phyloP scores from a whole-genome alignment of 2,888 invertebrate species.

The Molorchus minor region DNA sequence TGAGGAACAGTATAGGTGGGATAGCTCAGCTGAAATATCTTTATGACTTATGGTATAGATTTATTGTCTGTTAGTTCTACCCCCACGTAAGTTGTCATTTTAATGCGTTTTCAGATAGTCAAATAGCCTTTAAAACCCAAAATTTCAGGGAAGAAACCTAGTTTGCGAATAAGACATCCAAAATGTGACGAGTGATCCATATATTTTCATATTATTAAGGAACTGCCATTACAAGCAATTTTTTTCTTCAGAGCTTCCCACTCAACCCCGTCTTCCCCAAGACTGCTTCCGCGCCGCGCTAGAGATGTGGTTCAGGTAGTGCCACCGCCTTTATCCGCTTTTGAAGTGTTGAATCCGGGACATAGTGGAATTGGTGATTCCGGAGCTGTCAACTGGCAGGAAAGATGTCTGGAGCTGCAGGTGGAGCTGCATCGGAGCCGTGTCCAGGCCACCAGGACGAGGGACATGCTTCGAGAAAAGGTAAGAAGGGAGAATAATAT shows the following conservation, averaged over 20 bases:
- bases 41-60: too few relatives aligned
- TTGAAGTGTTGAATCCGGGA: conserved; percentile 60
- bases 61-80: too few relatives aligned
- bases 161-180: too few relatives aligned
- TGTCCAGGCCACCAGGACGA: conserved; percentile 85
- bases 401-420: conserved; percentile 85
- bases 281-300: conserved; percentile 75
- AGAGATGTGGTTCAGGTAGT: conserved; percentile 67
- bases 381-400: conserved; percentile 81
- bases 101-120: too few relatives aligned
- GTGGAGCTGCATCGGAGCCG: conserved; percentile 86
- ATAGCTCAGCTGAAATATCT: too few relatives aligned
- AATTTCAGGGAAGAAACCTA: too few relatives aligned
- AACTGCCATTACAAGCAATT: too few relatives aligned
- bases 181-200: too few relatives aligned
- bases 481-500: conserved; percentile 67
- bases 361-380: conserved; percentile 50
- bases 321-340: conserved; percentile 49
- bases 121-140: too few relatives aligned
- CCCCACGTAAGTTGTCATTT: too few relatives aligned
- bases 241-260: conserved; percentile 56
- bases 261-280: conserved; percentile 78
- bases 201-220: too few relatives aligned
- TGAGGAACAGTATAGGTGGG: too few relatives aligned
- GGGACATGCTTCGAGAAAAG: conserved; percentile 91